Evolutionary conservation across 2,113 vertebrate species (phyloP).

Genomic region (Mobula birostris): DNA sequence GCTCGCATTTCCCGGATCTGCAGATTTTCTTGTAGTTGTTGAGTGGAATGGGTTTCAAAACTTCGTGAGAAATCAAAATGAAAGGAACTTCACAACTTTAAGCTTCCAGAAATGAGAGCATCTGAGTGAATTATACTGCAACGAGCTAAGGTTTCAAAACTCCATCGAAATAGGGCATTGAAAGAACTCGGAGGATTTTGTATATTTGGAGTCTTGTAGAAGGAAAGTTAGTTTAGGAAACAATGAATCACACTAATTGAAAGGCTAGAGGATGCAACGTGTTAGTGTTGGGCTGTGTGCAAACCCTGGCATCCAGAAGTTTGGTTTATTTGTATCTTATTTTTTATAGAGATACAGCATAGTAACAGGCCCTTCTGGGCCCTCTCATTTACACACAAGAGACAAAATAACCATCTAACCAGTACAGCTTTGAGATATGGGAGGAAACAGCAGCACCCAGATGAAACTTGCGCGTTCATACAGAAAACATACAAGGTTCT

Average conservation of each 20-base stretch:
- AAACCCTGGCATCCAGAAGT: neutral
- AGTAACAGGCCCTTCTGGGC: too few species aligned
- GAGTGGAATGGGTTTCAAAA: neutral
- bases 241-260: neutral
- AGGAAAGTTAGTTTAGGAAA: neutral
- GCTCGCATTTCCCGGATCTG: too few species aligned
- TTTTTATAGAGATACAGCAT: too few species aligned
- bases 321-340: too few species aligned
- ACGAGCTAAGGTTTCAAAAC: neutral
- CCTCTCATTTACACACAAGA: too few species aligned
- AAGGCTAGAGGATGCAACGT: neutral
- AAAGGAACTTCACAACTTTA: neutral
- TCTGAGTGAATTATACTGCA: neutral
- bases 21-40: too few species aligned
- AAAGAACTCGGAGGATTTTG: neutral
- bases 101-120: neutral
- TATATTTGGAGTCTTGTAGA: neutral
- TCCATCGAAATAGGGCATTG: neutral
- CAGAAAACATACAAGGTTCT: too few species aligned
- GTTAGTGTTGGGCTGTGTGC: neutral
- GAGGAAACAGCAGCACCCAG: too few species aligned
- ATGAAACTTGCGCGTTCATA: too few species aligned
- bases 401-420: too few species aligned
- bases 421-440: too few species aligned
- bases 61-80: neutral